Evolutionary conservation across 2,797 vertebrate species (phyloP), one percentile per base, ranked within the genome.

Genomic region (Cryptoprocta ferox): DNA sequence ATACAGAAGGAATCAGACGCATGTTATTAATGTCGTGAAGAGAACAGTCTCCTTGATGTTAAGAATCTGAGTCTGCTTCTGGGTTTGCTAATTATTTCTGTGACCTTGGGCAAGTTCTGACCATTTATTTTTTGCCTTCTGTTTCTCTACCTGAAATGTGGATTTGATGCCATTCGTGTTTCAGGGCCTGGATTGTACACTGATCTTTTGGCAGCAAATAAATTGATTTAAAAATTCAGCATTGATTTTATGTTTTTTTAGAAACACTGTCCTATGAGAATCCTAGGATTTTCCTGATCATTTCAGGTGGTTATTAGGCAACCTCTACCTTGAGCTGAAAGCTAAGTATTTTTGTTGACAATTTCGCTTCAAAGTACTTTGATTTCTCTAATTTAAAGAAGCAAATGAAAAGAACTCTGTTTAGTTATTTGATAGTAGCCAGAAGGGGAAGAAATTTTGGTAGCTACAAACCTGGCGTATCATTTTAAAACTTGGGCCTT

Each of bases 71-170:
- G 11, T 71, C 63, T 81, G 53, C 79, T 95, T 90, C 71, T 89
- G 28, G 42, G 94, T 97, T 95, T 94, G 76, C 71, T 65, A 42
- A 63, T 96, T 89, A 68, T 9, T 42, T 37, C 19, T 96, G n/a
- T 94, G 96, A 96, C 86, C 56, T 61, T 76, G 90, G 95, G 82
- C 88, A 94, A 84, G 83, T 97, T 97, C 19, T 89, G n/a, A 87
- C 39, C 35, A 73, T 87, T 82, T 83, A 86, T 4, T 73, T 90
- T 71, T 86, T 86, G 32, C 48, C 48, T 91, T 79, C 35, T 85
- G 63, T 97, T 97, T 97, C 75, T 97, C 75, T 48, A 87, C 45
- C 68, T 89, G 88, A 96, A 85, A 95, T 88, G 32, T 95, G 79
- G n/a, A 75, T 91, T 94, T 7, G 18, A 56, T 91, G 84, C 56